Conservation (phyloP, 2,113 vertebrate genomes). For the human (Homo sapiens) region DNA sequence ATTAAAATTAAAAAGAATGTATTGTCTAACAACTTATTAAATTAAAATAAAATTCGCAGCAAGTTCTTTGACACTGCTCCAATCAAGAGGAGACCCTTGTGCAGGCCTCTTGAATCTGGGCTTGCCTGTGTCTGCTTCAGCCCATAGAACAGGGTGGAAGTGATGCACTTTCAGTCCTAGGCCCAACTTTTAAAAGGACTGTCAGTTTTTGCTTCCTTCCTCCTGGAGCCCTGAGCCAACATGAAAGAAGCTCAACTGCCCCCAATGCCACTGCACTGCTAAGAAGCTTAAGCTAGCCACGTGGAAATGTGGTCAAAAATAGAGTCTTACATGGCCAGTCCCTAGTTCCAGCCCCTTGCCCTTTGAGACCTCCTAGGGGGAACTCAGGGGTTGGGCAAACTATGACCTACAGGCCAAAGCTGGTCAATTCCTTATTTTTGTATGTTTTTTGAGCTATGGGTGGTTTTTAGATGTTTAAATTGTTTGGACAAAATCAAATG, state of each 20-base stretch:
- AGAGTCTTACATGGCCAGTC: background rate
- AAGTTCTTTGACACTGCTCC: background rate
- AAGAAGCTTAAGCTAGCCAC: background rate
- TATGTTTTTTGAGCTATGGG: background rate
- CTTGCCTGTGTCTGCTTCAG: background rate
- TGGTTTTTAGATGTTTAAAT: background rate
- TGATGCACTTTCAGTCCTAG: background rate
- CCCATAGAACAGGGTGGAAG: background rate
- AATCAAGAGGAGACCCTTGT: background rate
- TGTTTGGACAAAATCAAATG: background rate
- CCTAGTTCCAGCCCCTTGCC: background rate
- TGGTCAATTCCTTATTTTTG: background rate
- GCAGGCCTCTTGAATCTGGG: background rate
- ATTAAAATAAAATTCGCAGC: background rate
- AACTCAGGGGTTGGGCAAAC: background rate
- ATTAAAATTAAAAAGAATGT: background rate
- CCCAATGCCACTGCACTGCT: background rate
- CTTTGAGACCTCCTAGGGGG: background rate
- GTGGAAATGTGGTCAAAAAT: background rate
- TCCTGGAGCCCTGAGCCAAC: background rate
- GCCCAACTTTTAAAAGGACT: background rate
- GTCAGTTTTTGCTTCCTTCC: background rate
- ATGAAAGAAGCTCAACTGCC: background rate
- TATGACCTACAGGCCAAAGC: background rate
- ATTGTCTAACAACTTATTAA: background rate